Base-by-base conservation (phyloP, 2,888 invertebrate genomes). In the Xestia xanthographa region DNA sequence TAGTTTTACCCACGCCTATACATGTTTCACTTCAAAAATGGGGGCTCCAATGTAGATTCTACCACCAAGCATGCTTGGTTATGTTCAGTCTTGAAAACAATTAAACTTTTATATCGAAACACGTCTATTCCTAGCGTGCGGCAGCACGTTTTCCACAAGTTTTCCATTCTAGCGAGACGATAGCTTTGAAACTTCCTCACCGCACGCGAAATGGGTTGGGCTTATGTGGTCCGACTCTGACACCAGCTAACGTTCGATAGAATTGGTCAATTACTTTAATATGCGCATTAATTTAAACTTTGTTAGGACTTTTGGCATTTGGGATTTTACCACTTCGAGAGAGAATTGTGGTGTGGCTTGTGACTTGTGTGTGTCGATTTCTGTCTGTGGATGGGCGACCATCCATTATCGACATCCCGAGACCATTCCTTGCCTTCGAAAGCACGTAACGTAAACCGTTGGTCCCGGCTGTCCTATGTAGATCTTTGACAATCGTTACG, bases 171-270 rank as follows among this genome's bases (percentile, higher is more conserved):
- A 53, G 11, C 34, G 12, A n/a, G 69, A 3, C 20, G n/a, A 56
- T 56, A 26, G 20, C 69, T 14, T 58, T 43, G 38, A 65, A 73
- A 72, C 26, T 73, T 48, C 72, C 45, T 48, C 58, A 38, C 58
- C 58, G 45, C 72, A 72, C 38, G 45, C 72, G 48, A 38, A 58
- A 41, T 17, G 73, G 26, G 17, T 43, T 8, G 6, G 45, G 34
- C n/a, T 12, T 34, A 34, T 70, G 65, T 63, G n/a, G 63, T 48
- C 26, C 29, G 66, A 41, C 11, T 6, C 20, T 20, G 8, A 60
- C 12, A 58, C 41, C 29, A 5, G 9, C 12, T 50, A 38, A 12
- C 20, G 20, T 53, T 38, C 20, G 20, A 68, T 53, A 53, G 26
- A n/a, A n/a, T 26, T 38, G 38, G 5, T 68, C 20, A 38, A 53